Evolutionary conservation across 92 coral and sea anemone species (phyloP), one percentile per base, ranked within the genome.

Genomic region (Porites rus): DNA sequence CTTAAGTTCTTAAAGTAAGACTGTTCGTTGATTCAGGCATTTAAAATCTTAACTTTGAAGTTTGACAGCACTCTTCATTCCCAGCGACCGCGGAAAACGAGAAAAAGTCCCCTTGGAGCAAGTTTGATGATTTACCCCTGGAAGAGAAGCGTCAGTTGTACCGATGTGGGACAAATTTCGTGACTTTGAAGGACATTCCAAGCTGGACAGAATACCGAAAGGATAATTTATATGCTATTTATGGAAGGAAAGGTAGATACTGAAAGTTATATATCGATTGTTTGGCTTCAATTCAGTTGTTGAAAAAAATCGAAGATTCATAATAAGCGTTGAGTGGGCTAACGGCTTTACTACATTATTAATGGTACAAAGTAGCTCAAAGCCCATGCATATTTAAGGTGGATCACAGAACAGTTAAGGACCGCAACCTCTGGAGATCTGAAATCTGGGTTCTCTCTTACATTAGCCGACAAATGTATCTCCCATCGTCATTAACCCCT

Each of bases 201-300:
- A 80, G 96, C 6, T 97, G 99, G 99, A 67, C 94, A 31, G 82
- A 95, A 14, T 97, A 92, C 84, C 84, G 80, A 86, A 77, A 78
- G 63, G 81, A 91, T 0, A 84, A 92, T 69, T 21, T 53, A 1
- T 77, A 81, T 73, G 66, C 83, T 22, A 67, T 85, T 58, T 89
- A 82, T 83, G 64, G 71, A 62, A 91, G 83, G 80, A 59, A 60
- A 65, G 88, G 90, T 86, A 84, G 63, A 17, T 8, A 22, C 24
- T 24, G 14, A 7, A 19, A 67, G 22, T 5, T n/a, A 9, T 10
- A 65, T 17, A n/a, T 18, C 10, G 28, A 8, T 65, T n/a, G 28
- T 16, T 9, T 56, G 16, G 61, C 16, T 56, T 56, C 61, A 38
- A 38, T 56, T 56, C 61, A 14, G 16, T 9, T 11, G 61, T 38